A percentile compares a stretch with the other conserved stretches of the same genome.
Evolutionary conservation across 2,888 invertebrate species (phyloP).

Genomic region (Azorinus chamasolen): DNA sequence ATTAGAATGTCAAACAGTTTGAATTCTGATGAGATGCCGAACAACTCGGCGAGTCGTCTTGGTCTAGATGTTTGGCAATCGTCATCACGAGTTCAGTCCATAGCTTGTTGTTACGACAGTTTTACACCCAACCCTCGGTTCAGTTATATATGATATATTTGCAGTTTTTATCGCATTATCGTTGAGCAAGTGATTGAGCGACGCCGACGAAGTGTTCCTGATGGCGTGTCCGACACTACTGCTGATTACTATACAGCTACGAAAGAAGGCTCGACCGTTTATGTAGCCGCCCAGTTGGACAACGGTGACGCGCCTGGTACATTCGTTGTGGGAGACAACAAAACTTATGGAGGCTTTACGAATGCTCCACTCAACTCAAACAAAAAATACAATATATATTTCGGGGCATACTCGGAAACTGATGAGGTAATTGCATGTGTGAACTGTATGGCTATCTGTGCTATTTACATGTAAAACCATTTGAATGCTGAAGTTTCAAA

Average conservation of each 20-base stretch:
- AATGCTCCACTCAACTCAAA: conserved; percentile 92
- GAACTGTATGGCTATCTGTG: too few relatives aligned
- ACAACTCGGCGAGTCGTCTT: too few relatives aligned
- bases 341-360: conserved; percentile 91
- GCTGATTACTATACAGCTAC: conserved; percentile 89
- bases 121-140: too few relatives aligned
- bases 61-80: too few relatives aligned
- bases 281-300: conserved; percentile 93
- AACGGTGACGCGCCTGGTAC: conserved; percentile 88
- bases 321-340: conserved; percentile 93
- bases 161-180: conserved; percentile 82
- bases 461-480: too few relatives aligned
- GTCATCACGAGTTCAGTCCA: too few relatives aligned
- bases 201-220: conserved; percentile 60
- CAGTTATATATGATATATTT: too few relatives aligned
- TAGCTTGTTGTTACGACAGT: too few relatives aligned
- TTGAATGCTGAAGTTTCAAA: too few relatives aligned
- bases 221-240: conserved; percentile 89
- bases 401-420: conserved; percentile 91
- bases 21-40: too few relatives aligned
- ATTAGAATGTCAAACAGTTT: too few relatives aligned
- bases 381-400: conserved; percentile 90
- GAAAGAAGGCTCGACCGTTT: conserved; percentile 91
- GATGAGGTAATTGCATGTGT: conserved; percentile 87
- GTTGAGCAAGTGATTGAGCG: conserved; percentile 68